phyloP scores from a whole-genome alignment of 92 coral and sea anemone species.

The Scolanthus callimorphus region DNA sequence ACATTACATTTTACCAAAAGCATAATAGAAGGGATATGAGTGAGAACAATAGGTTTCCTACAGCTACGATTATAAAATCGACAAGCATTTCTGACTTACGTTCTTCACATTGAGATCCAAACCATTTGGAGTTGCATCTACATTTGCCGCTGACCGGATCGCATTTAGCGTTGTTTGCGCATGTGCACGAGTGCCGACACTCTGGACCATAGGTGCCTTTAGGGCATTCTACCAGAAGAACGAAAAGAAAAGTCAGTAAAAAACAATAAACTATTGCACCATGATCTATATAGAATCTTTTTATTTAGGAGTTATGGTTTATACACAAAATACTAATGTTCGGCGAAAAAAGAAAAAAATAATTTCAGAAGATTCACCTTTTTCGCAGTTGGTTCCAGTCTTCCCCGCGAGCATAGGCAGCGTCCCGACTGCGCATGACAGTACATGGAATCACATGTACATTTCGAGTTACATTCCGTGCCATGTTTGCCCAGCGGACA shows the following conservation, averaged over 20 bases:
- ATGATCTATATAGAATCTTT: no score
- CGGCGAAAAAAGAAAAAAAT: no score
- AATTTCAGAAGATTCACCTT: no score
- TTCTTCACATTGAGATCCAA: constrained; percentile 54
- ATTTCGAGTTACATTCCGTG: constrained; percentile 40
- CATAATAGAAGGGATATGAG: no score
- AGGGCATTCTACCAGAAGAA: constrained; percentile 69
- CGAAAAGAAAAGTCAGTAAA: no score
- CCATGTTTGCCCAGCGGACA: constrained; percentile 64
- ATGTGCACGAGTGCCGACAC: constrained; percentile 43
- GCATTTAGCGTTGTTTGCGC: constrained; percentile 65
- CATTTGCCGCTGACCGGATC: constrained; percentile 63
- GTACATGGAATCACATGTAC: constrained; percentile 52
- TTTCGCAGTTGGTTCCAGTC: constrained; percentile 54
- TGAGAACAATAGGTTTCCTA: no score
- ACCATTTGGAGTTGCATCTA: constrained; percentile 49
- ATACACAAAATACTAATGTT: no score
- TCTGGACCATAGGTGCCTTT: constrained; percentile 55
- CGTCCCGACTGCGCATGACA: constrained; percentile 69
- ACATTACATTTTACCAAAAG: no score
- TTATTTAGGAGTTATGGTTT: no score
- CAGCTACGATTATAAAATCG: no score
- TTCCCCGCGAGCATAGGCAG: constrained; percentile 69
- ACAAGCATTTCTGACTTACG: no score
- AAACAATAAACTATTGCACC: no score